Evolutionary conservation across 64 coral and sea anemone genomes (phyloP).

Genomic region (Astreopora myriophthalma): DNA sequence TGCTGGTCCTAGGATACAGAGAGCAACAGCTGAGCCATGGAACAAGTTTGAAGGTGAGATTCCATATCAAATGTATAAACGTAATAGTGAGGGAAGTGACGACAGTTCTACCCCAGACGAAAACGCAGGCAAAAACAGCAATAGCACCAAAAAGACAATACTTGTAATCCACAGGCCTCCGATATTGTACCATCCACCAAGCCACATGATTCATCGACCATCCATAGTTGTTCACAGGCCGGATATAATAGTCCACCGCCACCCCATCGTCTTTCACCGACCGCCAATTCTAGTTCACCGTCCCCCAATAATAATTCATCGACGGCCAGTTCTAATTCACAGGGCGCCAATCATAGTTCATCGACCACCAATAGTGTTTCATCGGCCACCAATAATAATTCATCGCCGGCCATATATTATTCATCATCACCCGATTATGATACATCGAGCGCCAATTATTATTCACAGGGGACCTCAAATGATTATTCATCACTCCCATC

Average conservation of each 20-base stretch:
- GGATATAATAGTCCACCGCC: slow-evolving; percentile 92
- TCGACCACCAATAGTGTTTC: slow-evolving; percentile 86
- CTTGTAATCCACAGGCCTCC: slow-evolving; percentile 86
- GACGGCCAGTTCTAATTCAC: slow-evolving; percentile 87
- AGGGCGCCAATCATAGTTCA: slow-evolving; percentile 89
- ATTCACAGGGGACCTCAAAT: slow-evolving; percentile 85
- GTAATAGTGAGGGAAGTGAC: slow-evolving; percentile 25
- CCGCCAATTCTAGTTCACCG: slow-evolving; percentile 91
- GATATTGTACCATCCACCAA: slow-evolving; percentile 90
- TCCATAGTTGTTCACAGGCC: slow-evolving; percentile 91
- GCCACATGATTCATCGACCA: slow-evolving; percentile 89
- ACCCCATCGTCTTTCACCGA: slow-evolving; percentile 89
- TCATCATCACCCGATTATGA: slow-evolving; percentile 85
- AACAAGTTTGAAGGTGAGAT: slow-evolving; percentile 51
- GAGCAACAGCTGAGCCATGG: slow-evolving; percentile 28
- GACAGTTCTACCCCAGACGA: slow-evolving; percentile 24
- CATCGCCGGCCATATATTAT: slow-evolving; percentile 93
- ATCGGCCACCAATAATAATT: slow-evolving; percentile 86
- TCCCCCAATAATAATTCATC: slow-evolving; percentile 96
- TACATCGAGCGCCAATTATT: slow-evolving; percentile 87
- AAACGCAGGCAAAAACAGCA: slow-evolving; percentile 45
- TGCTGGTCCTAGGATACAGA: slow-evolving; percentile 27
- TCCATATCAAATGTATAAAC: slow-evolving; percentile 60
- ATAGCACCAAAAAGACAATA: slow-evolving; percentile 80
- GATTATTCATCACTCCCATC: slow-evolving; percentile 84